Evolutionary conservation across 2,113 vertebrate species (phyloP), one percentile per base, ranked within the genome.

Genomic region (Sander vitreus): DNA sequence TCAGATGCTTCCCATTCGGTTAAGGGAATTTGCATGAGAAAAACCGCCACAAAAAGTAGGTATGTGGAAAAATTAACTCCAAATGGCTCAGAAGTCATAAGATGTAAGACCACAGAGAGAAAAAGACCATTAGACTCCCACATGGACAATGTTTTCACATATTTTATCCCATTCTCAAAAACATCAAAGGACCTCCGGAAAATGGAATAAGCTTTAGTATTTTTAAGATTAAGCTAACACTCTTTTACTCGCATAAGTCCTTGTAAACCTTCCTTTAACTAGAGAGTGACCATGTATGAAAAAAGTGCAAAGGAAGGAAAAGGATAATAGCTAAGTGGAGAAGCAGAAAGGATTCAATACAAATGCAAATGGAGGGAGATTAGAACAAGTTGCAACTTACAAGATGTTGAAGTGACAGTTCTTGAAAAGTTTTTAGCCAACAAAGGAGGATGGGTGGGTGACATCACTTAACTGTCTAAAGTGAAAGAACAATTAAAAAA

Each of bases 1-100:
- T 73, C 66, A 81, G 66, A 72, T n/a, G 25, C 25, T 75, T 69
- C 33, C 45, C 48, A 66, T 76, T 76, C 36, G 14, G 55, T 33
- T 3, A 10, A 60, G 51, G 53, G 27, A 50, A 78, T 78, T 18
- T 54, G 21, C 50, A 51, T 55, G 47, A 47, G 54, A 62, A 71
- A 76, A 72, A 12, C 33, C 47, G 50, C 27, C 1, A 6, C 15
- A n/a, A 57, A 53, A 68, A 55, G 58, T 64, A 74, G 16, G 45
- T 21, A 54, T 45, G 14, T 21, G 73, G 47, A 58, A 47, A 76
- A 69, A 71, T 78, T 15, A 71, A 55, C 48, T 63, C 23, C 18
- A 75, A 84, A 63, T 60, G 27, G 18, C 10, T n/a, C 27, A 64
- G 59, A 47, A n/a, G 18, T 4, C 23, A n/a, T 19, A 21, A 51